Evolutionary conservation across 2,888 invertebrate genomes (phyloP).

Genomic region (Rhingia rostrata): DNA sequence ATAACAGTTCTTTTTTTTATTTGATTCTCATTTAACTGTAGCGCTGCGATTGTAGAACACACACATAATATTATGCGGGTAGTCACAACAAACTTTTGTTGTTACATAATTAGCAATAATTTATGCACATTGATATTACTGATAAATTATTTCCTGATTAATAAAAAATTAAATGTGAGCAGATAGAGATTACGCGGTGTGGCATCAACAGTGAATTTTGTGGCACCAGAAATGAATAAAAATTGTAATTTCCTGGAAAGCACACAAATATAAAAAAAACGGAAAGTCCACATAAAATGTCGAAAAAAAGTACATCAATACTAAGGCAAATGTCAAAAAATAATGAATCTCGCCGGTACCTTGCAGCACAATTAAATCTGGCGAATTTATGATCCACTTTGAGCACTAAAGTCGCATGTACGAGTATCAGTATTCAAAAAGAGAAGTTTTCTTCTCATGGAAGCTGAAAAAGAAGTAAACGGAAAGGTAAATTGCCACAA

Average conservation of each 20-base stretch:
- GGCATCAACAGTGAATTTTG: slow-evolving; percentile 60
- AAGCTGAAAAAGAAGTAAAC: too few species aligned
- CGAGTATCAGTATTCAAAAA: too few species aligned
- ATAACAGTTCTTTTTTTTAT: slow-evolving; percentile 15
- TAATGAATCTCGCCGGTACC: slow-evolving; percentile 27
- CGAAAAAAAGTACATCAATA: slow-evolving; percentile 11
- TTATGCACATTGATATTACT: slow-evolving; percentile 55
- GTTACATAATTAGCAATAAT: slow-evolving; percentile 51
- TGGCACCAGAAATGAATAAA: slow-evolving; percentile 59
- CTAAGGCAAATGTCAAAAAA: slow-evolving; percentile 5
- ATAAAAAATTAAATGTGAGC: slow-evolving; percentile 47
- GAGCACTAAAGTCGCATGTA: background rate
- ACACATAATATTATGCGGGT: background rate
- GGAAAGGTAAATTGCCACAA: too few species aligned
- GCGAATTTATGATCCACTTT: slow-evolving; percentile 41
- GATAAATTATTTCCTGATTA: slow-evolving; percentile 71
- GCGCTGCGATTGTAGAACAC: slow-evolving; percentile 43
- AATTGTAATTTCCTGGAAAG: slow-evolving; percentile 62
- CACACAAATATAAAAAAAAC: slow-evolving; percentile 27
- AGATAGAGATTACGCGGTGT: slow-evolving; percentile 25
- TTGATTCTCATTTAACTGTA: slow-evolving; percentile 13
- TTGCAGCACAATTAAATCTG: slow-evolving; percentile 52
- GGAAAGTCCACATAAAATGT: background rate
- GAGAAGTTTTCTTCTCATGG: too few species aligned
- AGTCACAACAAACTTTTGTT: slow-evolving; percentile 39